Evolutionary conservation across 2,797 vertebrate species (phyloP), one percentile per base, ranked within the genome.

Genomic region (Emydoidea blandingii): DNA sequence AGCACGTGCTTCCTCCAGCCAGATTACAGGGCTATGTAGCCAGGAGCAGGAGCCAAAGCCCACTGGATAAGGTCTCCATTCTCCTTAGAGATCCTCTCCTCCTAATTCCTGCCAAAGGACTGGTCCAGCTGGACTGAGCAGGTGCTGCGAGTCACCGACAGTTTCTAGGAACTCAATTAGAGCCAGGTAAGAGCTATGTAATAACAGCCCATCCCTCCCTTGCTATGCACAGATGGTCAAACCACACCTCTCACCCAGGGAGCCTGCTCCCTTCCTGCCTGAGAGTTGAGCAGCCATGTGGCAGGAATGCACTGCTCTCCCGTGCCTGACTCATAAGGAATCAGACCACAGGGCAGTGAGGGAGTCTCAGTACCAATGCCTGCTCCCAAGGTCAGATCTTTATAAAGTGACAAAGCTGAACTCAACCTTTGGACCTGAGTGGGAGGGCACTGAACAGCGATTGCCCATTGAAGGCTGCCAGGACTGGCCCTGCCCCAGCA

Each of bases 101-200:
- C 94, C 41, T 52, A 62, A 76, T 54, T 16, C 68, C 89, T 90
- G 56, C 81, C 89, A 83, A 83, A 89, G 85, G 87, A 88, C 91
- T 85, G 92, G 94, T 88, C 87, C 12, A 50, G 15, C 88, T 34
- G 83, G 87, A 49, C 89, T 82, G 81, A 85, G 83, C 68, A 41
- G 68, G n/a, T 25, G 37, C 19, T 41, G 68, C 14, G 57, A 41
- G 37, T 37, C 81, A 90, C 10, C 57, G 21, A 34, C 25, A 1
- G 0, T 87, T 91, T 57, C 88, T 74, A 94, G n/a, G 68, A 72
- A 72, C 37, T 21, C 37, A 72, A 72, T 72, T 41, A 85, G 91
- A 82, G 88, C 3, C 56, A 81, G 93, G 62, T 0, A 1, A 78
- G 78, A 74, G 3, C 14, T 34, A 12, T 79, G 50, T 1, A 5